These are phyloP conservation scores for Drosophila mauritiana DNA, from an alignment of 1,140 invertebrate species.

Conservation along the genomic window DNA sequence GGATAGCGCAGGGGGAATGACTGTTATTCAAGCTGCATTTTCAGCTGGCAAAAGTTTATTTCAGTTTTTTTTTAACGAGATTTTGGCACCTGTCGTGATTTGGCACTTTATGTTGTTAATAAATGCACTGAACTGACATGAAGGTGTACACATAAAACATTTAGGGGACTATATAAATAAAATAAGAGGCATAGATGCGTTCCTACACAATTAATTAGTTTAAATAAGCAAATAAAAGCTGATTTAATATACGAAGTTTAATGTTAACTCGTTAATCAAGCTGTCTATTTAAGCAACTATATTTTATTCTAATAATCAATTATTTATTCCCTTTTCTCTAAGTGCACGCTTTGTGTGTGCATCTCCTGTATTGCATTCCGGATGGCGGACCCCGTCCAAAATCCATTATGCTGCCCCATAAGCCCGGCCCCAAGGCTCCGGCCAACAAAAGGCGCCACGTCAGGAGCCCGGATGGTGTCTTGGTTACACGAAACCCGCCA, in stretches of 20 bases:
- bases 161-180: neutral
- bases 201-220: too few species aligned
- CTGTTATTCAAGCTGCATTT: constrained; percentile 28
- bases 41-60: constrained; percentile 26
- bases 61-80: constrained; percentile 1
- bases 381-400: constrained; percentile 26
- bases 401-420: constrained; percentile 67
- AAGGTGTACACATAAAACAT: neutral
- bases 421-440: constrained; percentile 46
- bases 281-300: too few species aligned
- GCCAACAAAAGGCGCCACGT: constrained; percentile 50
- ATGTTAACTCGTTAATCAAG: too few species aligned
- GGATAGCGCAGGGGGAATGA: neutral
- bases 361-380: constrained; percentile 27
- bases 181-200: too few species aligned
- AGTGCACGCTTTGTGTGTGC: constrained; percentile 25
- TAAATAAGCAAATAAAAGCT: too few species aligned
- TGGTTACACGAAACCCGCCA: constrained; percentile 44
- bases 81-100: constrained; percentile 63
- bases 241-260: too few species aligned
- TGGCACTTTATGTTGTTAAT: constrained; percentile 60
- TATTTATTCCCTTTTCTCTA: neutral
- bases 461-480: constrained; percentile 26
- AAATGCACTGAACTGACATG: constrained; percentile 41
- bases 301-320: too few species aligned